Conservation (phyloP, 92 coral and sea anemone species). For the Desmophyllum pertusum region DNA sequence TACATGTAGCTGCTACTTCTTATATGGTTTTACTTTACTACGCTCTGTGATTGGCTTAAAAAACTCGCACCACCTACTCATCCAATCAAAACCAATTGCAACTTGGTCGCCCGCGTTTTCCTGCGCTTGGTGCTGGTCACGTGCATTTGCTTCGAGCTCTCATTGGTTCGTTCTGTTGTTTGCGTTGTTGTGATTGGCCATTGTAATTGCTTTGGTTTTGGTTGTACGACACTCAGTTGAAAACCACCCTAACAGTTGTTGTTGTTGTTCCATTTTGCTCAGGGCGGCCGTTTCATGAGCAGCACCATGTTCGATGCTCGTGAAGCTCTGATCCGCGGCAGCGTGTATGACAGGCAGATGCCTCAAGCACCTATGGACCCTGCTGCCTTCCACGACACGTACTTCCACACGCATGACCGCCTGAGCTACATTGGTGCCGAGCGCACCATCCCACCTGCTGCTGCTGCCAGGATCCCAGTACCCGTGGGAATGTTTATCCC, state of each 20-base stretch:
- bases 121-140: too few relatives aligned
- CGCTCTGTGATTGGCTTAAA: too few relatives aligned
- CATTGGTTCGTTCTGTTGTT: too few relatives aligned
- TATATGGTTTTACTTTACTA: too few relatives aligned
- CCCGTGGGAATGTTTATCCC: slow-evolving; percentile 99
- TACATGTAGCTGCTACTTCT: not conserved
- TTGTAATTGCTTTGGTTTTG: too few relatives aligned
- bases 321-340: slow-evolving; percentile 95
- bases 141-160: too few relatives aligned
- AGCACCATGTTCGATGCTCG: slow-evolving; percentile 99
- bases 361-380: slow-evolving; percentile 87
- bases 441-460: slow-evolving; percentile 95
- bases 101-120: too few relatives aligned
- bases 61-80: too few relatives aligned
- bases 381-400: slow-evolving; percentile 90
- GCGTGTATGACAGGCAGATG: slow-evolving; percentile 88
- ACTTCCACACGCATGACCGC: slow-evolving; percentile 98
- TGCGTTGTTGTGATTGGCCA: too few relatives aligned
- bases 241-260: not conserved
- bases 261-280: not conserved
- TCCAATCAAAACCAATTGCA: too few relatives aligned
- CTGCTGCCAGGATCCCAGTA: slow-evolving; percentile 98
- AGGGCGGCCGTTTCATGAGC: slow-evolving; percentile 99
- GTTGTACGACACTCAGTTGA: too few relatives aligned
- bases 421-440: slow-evolving; percentile 98